These are phyloP conservation scores for Pungitius pungitius DNA, from an alignment of 2,113 vertebrate genomes.

Conservation along the genomic window DNA sequence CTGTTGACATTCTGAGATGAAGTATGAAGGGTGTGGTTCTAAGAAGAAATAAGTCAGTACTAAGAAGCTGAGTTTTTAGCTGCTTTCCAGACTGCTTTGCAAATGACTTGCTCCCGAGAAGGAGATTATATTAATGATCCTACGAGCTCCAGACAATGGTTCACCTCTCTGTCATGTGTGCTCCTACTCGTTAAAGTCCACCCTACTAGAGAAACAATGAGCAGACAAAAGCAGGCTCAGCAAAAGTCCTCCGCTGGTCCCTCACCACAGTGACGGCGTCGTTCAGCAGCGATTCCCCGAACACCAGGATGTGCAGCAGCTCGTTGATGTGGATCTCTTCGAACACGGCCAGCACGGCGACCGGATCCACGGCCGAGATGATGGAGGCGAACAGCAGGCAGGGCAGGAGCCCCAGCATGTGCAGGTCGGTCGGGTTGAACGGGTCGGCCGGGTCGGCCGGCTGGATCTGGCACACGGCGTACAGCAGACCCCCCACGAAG, in stretches of 20 bases:
- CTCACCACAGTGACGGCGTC: conserved; percentile 97
- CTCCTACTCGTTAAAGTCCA: too few species aligned
- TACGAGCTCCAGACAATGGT: too few species aligned
- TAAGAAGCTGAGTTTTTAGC: neutral
- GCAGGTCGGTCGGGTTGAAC: too few species aligned
- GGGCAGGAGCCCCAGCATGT: conserved; percentile 84
- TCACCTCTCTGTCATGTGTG: too few species aligned
- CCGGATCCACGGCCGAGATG: conserved; percentile 95
- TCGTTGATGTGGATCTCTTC: conserved; percentile 99
- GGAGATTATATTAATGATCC: neutral
- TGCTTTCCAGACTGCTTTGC: neutral
- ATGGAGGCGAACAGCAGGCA: conserved; percentile 95
- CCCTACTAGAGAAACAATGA: neutral
- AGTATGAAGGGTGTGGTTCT: neutral
- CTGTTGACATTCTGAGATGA: neutral
- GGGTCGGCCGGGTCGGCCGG: conserved; percentile 39
- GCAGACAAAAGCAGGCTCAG: neutral
- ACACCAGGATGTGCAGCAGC: conserved; percentile 95
- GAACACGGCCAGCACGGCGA: conserved; percentile 96
- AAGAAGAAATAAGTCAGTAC: neutral
- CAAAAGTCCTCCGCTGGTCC: neutral
- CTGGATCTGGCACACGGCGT: conserved; percentile 87
- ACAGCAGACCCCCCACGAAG: conserved; percentile 91
- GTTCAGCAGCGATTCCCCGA: conserved; percentile 96
- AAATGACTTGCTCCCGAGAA: neutral